phyloP scores from a whole-genome alignment of 2,113 vertebrate species.

The Erpornis zantholeuca region DNA sequence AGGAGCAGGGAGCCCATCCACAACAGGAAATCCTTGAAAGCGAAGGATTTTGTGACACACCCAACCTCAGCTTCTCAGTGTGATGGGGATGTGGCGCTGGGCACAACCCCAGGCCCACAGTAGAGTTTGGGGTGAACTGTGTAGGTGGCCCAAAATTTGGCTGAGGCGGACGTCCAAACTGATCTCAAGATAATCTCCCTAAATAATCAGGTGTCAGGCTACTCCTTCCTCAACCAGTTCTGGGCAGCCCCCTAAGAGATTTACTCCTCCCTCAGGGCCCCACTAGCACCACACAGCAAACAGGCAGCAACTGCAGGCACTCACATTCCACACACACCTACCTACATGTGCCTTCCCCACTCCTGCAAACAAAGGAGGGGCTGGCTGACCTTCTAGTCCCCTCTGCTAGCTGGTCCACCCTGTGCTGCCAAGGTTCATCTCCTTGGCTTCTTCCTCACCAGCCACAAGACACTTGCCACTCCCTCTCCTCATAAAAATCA shows the following conservation, averaged over 20 bases:
- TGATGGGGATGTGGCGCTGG: neutral
- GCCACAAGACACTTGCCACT: neutral
- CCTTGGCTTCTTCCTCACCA: neutral
- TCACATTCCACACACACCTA: accelerated
- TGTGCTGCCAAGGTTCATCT: neutral
- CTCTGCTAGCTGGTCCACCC: neutral
- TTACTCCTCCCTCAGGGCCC: neutral
- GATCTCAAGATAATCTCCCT: neutral
- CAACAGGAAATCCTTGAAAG: neutral
- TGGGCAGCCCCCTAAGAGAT: neutral
- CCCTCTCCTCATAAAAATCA: neutral
- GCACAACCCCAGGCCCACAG: neutral
- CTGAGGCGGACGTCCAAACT: neutral
- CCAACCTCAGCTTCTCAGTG: neutral
- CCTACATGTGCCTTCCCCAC: neutral
- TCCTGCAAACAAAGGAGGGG: neutral
- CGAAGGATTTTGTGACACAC: neutral
- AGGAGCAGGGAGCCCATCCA: neutral
- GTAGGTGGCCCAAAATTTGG: neutral
- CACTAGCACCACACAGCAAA: neutral
- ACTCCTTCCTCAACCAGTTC: neutral
- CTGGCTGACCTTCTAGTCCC: neutral
- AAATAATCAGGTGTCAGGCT: neutral
- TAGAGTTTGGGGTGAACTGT: neutral
- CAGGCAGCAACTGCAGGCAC: neutral